These are phyloP conservation scores for Zaprionus vittiger DNA, from an alignment of 1,140 invertebrate species.

Conservation along the genomic window DNA sequence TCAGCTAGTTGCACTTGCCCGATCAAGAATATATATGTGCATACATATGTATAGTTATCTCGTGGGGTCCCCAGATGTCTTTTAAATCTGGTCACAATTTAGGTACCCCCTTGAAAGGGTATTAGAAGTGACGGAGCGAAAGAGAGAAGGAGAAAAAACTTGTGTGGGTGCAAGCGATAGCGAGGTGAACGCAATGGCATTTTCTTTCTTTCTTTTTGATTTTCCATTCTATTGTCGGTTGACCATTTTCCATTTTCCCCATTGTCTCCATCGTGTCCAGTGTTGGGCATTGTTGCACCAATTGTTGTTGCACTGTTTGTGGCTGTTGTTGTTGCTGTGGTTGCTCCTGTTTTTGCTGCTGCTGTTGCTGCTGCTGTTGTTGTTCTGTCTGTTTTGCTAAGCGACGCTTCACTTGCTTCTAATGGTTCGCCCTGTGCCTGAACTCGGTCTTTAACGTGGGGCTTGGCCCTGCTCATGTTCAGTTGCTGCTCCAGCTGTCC, in stretches of 20 bases:
- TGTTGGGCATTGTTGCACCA: conserved; percentile 11
- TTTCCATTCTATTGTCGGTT: conserved; percentile 2
- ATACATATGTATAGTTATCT: too few species aligned
- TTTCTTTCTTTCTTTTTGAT: conserved; percentile 13
- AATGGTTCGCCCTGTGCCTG: conserved; percentile 27
- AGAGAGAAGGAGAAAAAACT: background rate
- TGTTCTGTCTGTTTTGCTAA: conserved; percentile 9
- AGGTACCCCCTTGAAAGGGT: background rate
- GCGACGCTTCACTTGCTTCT: conserved; percentile 36
- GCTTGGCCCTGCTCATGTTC: conserved; percentile 6
- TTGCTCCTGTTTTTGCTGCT: background rate
- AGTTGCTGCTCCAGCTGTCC: conserved; percentile 3
- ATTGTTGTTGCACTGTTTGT: conserved; percentile 1
- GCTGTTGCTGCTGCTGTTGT: background rate
- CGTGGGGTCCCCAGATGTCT: too few species aligned
- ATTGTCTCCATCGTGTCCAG: conserved; percentile 19
- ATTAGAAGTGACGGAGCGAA: background rate
- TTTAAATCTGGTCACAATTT: background rate
- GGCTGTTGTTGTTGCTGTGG: conserved; percentile 6
- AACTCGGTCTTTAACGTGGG: background rate
- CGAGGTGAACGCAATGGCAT: background rate
- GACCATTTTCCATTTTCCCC: background rate
- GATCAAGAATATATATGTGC: too few species aligned
- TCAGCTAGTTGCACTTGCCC: too few species aligned
- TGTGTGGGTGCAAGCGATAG: background rate